phyloP scores from a whole-genome alignment of 1,140 invertebrate species.

The Cydia amplana region DNA sequence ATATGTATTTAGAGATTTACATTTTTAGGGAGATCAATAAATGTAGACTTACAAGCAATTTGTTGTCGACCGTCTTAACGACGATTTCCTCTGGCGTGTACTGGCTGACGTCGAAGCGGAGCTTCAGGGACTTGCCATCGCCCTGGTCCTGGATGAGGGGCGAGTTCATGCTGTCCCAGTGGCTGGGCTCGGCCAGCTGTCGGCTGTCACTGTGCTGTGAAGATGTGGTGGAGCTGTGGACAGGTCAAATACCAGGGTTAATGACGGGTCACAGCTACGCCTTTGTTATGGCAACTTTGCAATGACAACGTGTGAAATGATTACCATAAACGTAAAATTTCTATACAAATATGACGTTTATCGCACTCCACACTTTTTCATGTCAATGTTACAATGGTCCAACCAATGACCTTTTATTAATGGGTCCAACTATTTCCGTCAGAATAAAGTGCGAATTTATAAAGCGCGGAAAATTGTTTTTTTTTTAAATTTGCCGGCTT shows the following conservation, averaged over 20 bases:
- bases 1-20: no score
- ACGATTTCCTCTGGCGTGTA: slow-evolving; percentile 97
- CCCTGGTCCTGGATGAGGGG: slow-evolving; percentile 94
- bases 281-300: background rate
- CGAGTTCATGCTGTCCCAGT: slow-evolving; percentile 88
- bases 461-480: no score
- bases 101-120: slow-evolving; percentile 96
- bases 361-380: no score
- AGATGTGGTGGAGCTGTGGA: slow-evolving; percentile 82
- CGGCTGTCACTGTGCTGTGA: slow-evolving; percentile 79
- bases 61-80: slow-evolving; percentile 97
- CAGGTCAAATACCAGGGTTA: slow-evolving; percentile 32
- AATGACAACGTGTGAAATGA: no score
- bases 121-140: slow-evolving; percentile 92
- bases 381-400: no score
- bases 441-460: no score
- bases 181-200: slow-evolving; percentile 78
- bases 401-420: no score
- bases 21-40: background rate
- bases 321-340: no score
- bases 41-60: slow-evolving; percentile 89
- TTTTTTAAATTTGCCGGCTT: no score
- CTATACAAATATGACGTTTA: no score
- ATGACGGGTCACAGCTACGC: background rate
- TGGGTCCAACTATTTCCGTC: no score